Evolutionary conservation across 2,888 invertebrate genomes (phyloP).

Genomic region (Clitarchus hookeri): DNA sequence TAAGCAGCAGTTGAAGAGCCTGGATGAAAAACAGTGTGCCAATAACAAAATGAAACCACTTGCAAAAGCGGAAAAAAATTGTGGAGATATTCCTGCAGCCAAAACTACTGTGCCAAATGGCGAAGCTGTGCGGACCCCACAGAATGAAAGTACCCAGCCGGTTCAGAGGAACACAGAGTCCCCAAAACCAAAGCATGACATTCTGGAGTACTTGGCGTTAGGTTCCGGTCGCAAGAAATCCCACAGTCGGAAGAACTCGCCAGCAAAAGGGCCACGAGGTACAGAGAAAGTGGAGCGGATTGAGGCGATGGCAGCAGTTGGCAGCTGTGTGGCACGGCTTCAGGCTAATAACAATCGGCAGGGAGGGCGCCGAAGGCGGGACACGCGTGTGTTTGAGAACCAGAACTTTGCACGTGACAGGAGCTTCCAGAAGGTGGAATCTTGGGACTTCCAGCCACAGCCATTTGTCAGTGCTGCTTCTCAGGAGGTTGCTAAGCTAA

Average conservation of each 20-base stretch:
- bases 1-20: not conserved
- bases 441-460: slow-evolving; percentile 42
- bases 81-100: slow-evolving; percentile 16
- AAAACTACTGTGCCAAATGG: slow-evolving; percentile 21
- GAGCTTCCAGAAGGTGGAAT: slow-evolving; percentile 11
- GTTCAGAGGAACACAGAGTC: slow-evolving; percentile 50
- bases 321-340: slow-evolving; percentile 43
- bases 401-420: not conserved
- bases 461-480: slow-evolving; percentile 70
- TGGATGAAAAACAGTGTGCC: not conserved
- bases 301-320: slow-evolving; percentile 60
- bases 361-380: slow-evolving; percentile 57
- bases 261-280: slow-evolving; percentile 56
- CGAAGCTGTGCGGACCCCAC: not conserved
- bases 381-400: slow-evolving; percentile 21
- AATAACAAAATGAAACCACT: no score
- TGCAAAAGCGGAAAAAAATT: not conserved
- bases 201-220: slow-evolving; percentile 74
- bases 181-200: slow-evolving; percentile 64
- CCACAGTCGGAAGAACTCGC: slow-evolving; percentile 63
- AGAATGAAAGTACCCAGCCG: not conserved
- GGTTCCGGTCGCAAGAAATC: slow-evolving; percentile 68
- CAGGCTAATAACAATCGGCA: slow-evolving; percentile 50
- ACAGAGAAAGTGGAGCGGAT: slow-evolving; percentile 55
- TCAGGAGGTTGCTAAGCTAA: slow-evolving; percentile 79